phyloP scores from a whole-genome alignment of 2,888 invertebrate species.

The Paralinhomoeus sp. region DNA sequence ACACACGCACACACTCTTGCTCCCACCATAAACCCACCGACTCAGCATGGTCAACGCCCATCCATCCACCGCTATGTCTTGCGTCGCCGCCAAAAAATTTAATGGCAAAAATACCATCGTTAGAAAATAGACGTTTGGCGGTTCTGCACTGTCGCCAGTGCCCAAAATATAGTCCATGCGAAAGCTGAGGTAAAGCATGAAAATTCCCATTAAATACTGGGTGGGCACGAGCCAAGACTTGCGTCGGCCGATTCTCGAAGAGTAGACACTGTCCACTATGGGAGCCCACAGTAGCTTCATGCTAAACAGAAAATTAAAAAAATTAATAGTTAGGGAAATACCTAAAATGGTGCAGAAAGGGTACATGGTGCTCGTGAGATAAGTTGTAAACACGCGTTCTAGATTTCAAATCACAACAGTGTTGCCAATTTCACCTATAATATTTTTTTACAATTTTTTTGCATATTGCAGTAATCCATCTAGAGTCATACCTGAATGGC shows the following conservation, averaged over 20 bases:
- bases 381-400: not conserved
- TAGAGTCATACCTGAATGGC: constrained; percentile 51
- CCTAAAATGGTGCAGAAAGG: too few species aligned
- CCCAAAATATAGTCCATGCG: constrained; percentile 23
- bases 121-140: constrained; percentile 47
- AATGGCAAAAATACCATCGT: constrained; percentile 66
- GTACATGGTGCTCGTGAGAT: too few species aligned
- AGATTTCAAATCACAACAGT: not conserved
- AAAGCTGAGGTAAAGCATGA: constrained; percentile 63
- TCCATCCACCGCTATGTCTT: constrained; percentile 97
- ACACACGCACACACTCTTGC: too few species aligned
- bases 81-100: constrained; percentile 90
- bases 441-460: too few species aligned
- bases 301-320: too few species aligned
- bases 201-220: constrained; percentile 33
- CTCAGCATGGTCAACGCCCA: constrained; percentile 98
- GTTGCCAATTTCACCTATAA: not conserved
- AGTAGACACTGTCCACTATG: constrained; percentile 75
- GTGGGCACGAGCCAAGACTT: constrained; percentile 56
- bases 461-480: not conserved
- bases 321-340: too few species aligned
- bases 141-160: constrained; percentile 6
- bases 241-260: constrained; percentile 52
- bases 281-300: constrained; percentile 94
- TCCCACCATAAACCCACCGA: too few species aligned